phyloP scores from a whole-genome alignment of 2,888 invertebrate genomes.

The Brassicogethes aeneus region DNA sequence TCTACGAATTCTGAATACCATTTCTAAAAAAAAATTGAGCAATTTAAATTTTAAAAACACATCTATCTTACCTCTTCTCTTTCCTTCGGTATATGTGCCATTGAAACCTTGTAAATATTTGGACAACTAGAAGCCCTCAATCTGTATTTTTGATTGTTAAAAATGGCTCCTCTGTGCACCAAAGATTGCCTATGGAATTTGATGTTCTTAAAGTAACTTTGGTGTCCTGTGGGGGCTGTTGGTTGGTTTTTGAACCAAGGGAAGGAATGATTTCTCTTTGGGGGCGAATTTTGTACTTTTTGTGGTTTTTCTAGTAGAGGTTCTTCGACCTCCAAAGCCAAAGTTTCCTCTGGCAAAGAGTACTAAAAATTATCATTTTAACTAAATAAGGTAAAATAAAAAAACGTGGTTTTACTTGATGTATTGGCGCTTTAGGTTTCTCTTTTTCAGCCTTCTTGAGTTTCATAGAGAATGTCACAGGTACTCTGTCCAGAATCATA shows the following conservation, averaged over 20 bases:
- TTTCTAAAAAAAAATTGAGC: constrained; percentile 47
- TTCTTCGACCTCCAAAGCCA: constrained; percentile 17
- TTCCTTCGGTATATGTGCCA: constrained; percentile 72
- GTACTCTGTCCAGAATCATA: constrained; percentile 32
- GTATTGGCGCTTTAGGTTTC: constrained; percentile 9
- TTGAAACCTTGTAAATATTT: constrained; percentile 82
- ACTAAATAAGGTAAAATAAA: constrained; percentile 4
- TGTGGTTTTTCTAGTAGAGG: constrained; percentile 16
- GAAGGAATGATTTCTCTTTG: constrained; percentile 30
- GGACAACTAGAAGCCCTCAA: constrained; percentile 85
- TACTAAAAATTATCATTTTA: constrained; percentile 18
- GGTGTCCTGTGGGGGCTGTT: constrained; percentile 44
- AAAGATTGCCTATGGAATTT: constrained; percentile 71
- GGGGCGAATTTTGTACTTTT: constrained; percentile 11
- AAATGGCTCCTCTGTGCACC: constrained; percentile 77
- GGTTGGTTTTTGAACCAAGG: constrained; percentile 48
- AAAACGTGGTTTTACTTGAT: constrained; percentile 14
- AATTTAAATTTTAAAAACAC: constrained; percentile 10
- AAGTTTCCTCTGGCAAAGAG: constrained; percentile 27
- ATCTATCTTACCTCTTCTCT: constrained; percentile 49
- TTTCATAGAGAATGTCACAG: constrained; percentile 57
- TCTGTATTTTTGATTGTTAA: constrained; percentile 73
- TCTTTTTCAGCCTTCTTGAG: constrained; percentile 39
- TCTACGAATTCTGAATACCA: constrained; percentile 63
- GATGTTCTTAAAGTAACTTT: constrained; percentile 63